Conservation (phyloP, 2,113 vertebrate species). For the Athene noctua region DNA sequence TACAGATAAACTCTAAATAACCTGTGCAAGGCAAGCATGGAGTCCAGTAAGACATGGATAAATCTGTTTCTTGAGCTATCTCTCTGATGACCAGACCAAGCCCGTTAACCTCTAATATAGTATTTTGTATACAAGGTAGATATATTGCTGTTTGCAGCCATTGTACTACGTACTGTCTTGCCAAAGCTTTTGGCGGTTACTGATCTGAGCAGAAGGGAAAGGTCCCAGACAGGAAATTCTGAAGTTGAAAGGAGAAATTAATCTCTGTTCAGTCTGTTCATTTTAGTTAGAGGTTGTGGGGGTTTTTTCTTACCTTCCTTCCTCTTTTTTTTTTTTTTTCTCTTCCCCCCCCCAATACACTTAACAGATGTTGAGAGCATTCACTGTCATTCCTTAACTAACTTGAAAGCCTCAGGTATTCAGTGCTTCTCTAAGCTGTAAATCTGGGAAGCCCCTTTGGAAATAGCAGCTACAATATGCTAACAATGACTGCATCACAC, state of each 20-base stretch:
- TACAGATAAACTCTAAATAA: neutral
- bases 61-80: neutral
- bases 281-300: neutral
- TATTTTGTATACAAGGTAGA: neutral
- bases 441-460: slow-evolving; percentile 56
- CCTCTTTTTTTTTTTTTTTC: too few species aligned
- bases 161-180: neutral
- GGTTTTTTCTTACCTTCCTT: too few species aligned
- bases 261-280: neutral
- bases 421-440: slow-evolving; percentile 6
- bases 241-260: neutral
- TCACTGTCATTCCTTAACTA: neutral
- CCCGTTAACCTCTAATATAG: neutral
- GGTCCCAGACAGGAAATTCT: neutral
- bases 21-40: neutral
- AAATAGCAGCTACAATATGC: slow-evolving; percentile 46
- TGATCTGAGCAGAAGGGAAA: neutral
- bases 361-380: neutral
- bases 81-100: neutral
- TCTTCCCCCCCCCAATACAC: accelerated
- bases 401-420: slow-evolving; percentile 8
- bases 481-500: slow-evolving; percentile 49
- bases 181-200: neutral
- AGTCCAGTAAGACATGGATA: neutral
- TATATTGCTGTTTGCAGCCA: neutral